Base-by-base conservation (phyloP, 2,113 vertebrate genomes). In the Lophotis ruficrista region DNA sequence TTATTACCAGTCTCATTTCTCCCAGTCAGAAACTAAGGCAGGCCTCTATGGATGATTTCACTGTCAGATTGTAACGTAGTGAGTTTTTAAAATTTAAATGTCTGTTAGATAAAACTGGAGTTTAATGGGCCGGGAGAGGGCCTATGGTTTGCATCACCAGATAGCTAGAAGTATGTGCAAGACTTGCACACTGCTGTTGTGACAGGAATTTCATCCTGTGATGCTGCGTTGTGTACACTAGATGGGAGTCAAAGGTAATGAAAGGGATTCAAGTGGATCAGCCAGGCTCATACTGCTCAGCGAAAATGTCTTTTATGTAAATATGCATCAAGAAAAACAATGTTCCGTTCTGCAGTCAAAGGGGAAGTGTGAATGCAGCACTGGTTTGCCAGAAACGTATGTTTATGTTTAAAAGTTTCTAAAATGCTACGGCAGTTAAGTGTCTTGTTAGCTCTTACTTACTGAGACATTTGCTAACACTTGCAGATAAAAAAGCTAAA, bases 201-300 rank as follows among this genome's bases (percentile, higher is more conserved):
- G 7, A 65, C 3, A 41, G 25, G 17, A 83, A 62, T 41, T 64
- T 65, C 43, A 31, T 71, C 41, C 45, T 91, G 96, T 78, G 54
- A 38, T 94, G 54, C 54, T 51, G 2, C 1, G 2, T 3, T 30
- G 14, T 53, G 37, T 35, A 94, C 97, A 83, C 94, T 93, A 97
- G 96, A 91, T 96, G 97, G 96, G 19, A 50, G 54, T 95, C 90
- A 72, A 94, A 93, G 87, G 33, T 27, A 83, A 93, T 2, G 31
- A 89, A 94, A 10, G 4, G 25, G 22, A 65, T 35, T 18, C 38
- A 62, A 76, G 38, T 1, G 2, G 0, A 48, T 41, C 17, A 17
- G 33, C 62, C 23, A 47, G 31, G 31, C 28, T 91, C 9, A 2
- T 15, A 30, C 28, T 30, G 6, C 21, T 57, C 25, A 43, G 53